Percentiles rank a stretch among this genome's conserved stretches.
These are phyloP conservation scores for Otus scops DNA, from an alignment of 2,797 vertebrate genomes.

Conservation along the genomic window DNA sequence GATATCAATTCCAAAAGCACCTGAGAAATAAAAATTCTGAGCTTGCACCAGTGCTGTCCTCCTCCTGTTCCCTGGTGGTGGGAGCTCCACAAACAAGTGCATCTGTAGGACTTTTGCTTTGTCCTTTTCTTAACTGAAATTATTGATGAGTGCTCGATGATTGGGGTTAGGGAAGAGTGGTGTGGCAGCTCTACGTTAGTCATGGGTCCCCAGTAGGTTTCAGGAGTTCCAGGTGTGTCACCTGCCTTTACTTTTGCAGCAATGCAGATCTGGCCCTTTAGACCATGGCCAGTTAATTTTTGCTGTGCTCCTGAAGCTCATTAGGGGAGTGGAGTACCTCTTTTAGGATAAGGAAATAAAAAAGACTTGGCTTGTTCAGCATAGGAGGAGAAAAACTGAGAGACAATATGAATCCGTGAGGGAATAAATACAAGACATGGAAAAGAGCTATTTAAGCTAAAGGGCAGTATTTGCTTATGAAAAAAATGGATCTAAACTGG, in stretches of 20 bases:
- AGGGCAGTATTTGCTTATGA: not conserved
- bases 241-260: not conserved
- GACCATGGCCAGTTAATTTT: not conserved
- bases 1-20: not conserved
- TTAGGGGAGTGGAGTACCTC: not conserved
- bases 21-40: not conserved
- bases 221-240: not conserved
- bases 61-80: not conserved
- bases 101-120: not conserved
- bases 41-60: not conserved
- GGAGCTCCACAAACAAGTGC: not conserved
- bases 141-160: rapidly evolving
- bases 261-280: not conserved
- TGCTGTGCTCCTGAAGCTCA: not conserved
- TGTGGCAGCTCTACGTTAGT: not conserved
- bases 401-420: not conserved
- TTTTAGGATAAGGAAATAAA: not conserved
- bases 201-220: not conserved
- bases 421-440: not conserved
- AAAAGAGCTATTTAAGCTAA: not conserved
- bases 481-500: not conserved
- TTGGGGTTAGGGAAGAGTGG: not conserved
- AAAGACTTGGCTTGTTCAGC: not conserved
- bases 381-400: not conserved
- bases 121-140: not conserved